Percentiles rank a stretch among this genome's conserved stretches.
These are phyloP conservation scores for Crioceris asparagi DNA, from an alignment of 2,888 invertebrate species.

Conservation along the genomic window DNA sequence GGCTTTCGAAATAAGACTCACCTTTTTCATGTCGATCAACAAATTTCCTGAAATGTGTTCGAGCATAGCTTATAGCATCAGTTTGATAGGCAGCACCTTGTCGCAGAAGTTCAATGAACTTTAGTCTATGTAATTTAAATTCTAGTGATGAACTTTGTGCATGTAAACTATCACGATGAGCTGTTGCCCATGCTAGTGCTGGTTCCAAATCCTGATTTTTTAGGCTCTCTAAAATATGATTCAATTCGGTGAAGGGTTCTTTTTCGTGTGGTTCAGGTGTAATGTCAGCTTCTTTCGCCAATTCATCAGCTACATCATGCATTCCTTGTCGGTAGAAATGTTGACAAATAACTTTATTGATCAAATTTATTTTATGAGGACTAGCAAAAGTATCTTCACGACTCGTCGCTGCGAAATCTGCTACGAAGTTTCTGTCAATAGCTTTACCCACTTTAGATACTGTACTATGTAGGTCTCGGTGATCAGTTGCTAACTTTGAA, in stretches of 20 bases:
- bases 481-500: constrained; percentile 74
- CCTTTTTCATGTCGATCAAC: constrained; percentile 66
- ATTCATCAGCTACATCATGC: constrained; percentile 81
- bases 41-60: constrained; percentile 72
- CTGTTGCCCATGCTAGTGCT: constrained; percentile 79
- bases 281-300: constrained; percentile 61
- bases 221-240: constrained; percentile 79
- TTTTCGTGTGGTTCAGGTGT: constrained; percentile 52
- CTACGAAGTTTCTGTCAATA: constrained; percentile 88
- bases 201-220: constrained; percentile 70
- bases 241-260: constrained; percentile 73
- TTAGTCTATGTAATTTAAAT: constrained; percentile 66
- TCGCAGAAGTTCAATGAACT: constrained; percentile 63
- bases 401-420: constrained; percentile 82
- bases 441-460: constrained; percentile 83
- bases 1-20: too few relatives aligned
- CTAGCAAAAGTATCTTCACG: constrained; percentile 67
- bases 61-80: constrained; percentile 80
- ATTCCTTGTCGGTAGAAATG: constrained; percentile 91
- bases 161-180: constrained; percentile 61
- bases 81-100: constrained; percentile 58
- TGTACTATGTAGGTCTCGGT: constrained; percentile 66
- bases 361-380: constrained; percentile 52
- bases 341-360: constrained; percentile 88
- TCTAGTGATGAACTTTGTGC: constrained; percentile 61